Base-by-base conservation (phyloP, 2,888 invertebrate species). In the Nymphalis urticae region DNA sequence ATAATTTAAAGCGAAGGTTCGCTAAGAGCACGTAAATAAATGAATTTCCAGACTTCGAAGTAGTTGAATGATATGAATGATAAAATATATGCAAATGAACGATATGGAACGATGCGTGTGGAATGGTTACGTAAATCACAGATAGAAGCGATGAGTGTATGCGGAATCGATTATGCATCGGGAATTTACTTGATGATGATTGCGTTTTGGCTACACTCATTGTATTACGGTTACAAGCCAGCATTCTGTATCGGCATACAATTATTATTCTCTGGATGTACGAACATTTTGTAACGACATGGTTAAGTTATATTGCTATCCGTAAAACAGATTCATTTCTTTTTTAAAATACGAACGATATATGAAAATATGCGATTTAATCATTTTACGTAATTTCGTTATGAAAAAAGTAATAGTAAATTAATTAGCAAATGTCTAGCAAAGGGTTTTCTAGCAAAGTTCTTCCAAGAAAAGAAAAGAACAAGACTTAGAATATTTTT, bases 101-200 rank as follows among this genome's bases (percentile, higher is more conserved):
- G 42, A 42, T 53, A 53, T 21, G 13, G 19, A 53, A 21, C 53
- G 42, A 42, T 58, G 36, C 36, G 42, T 17, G 54, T n/a, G 54
- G 32, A 56, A 56, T n/a, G 54, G 53, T 24, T 53, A 16, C 42
- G 42, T 42, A 58, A 58, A 58, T 58, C 42, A 19, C 58, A 19
- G 58, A 58, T 58, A 58, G 58, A 56, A 32, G 54, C 54, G 54
- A 56, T 56, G 54, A 56, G 54, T 32, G 54, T 56, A 56, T 56
- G 54, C 58, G 9, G 58, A 58, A 42, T 42, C 58, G 42, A 58
- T 56, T 58, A 58, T 19, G n/a, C 56, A 32, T 36, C 32, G 56
- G 56, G 56, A 27, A 56, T n/a, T n/a, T 58, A 42, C 36, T 58
- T 58, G 58, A 58, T 58, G 58, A 58, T 58, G 58, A 58, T 58